These are phyloP conservation scores for Himalopsyche japonica DNA, from an alignment of 2,888 invertebrate species.

Conservation along the genomic window DNA sequence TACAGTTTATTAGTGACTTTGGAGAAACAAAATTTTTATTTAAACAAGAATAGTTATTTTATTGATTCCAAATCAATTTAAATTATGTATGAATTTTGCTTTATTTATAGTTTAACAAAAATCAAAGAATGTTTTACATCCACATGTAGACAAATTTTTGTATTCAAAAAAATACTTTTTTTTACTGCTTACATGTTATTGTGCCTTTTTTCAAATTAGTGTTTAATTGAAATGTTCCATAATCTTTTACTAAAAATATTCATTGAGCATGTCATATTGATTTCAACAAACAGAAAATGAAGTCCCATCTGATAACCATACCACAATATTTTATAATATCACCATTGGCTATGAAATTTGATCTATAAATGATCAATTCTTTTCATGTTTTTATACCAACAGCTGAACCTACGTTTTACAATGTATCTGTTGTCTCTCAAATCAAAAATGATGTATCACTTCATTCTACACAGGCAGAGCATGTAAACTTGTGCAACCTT, in stretches of 20 bases:
- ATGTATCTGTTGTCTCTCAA: too few species aligned
- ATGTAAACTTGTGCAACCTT: too few species aligned
- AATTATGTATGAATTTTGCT: not conserved
- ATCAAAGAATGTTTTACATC: not conserved
- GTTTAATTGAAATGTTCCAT: not conserved
- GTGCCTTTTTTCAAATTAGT: not conserved
- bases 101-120: constrained; percentile 5
- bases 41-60: constrained; percentile 7
- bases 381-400: too few species aligned
- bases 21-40: not conserved
- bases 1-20: constrained; percentile 14
- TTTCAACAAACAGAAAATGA: not conserved
- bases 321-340: too few species aligned
- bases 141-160: not conserved
- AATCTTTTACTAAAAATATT: not conserved
- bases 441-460: too few species aligned
- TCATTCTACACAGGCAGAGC: too few species aligned
- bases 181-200: not conserved
- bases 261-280: not conserved
- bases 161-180: not conserved
- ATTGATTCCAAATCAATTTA: constrained; percentile 2
- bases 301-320: not conserved
- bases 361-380: too few species aligned
- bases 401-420: too few species aligned
- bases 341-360: too few species aligned